These are phyloP conservation scores for Macaria notata DNA, from an alignment of 2,888 invertebrate genomes.

Conservation along the genomic window DNA sequence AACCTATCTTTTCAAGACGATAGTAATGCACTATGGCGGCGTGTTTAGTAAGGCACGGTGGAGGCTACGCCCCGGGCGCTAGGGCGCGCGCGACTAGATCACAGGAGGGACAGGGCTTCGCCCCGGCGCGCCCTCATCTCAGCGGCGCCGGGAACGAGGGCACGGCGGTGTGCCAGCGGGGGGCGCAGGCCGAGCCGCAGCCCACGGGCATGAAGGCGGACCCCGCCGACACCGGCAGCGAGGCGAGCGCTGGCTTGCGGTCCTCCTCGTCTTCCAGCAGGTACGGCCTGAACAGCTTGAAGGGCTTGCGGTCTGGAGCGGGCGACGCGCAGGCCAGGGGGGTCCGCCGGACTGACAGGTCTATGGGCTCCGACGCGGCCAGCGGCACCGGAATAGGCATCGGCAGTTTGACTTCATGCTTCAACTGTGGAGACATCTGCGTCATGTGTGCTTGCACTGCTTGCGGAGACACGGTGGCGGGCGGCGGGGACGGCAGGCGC, in stretches of 20 bases:
- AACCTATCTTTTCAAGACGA: constrained; percentile 70
- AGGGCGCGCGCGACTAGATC: constrained; percentile 80
- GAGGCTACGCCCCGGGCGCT: constrained; percentile 79
- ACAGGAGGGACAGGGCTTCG: constrained; percentile 67
- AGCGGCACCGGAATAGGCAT: constrained; percentile 49
- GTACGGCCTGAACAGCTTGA: constrained; percentile 90
- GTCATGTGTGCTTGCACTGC: constrained; percentile 47
- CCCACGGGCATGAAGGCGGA: constrained; percentile 76
- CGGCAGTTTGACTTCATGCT: constrained; percentile 26
- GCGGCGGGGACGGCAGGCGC: constrained; percentile 69
- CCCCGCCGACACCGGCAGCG: constrained; percentile 62
- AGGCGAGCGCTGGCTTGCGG: constrained; percentile 62
- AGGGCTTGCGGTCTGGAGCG: constrained; percentile 80
- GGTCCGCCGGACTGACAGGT: constrained; percentile 62
- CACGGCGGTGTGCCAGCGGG: constrained; percentile 87
- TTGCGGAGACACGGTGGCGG: constrained; percentile 40
- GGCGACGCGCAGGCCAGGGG: constrained; percentile 55
- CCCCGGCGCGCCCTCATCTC: constrained; percentile 74
- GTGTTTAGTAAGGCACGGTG: constrained; percentile 76
- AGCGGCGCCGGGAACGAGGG: constrained; percentile 79
- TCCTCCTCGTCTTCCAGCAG: constrained; percentile 84
- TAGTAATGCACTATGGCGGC: constrained; percentile 79
- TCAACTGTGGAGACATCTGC: constrained; percentile 10
- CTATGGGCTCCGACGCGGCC: constrained; percentile 60
- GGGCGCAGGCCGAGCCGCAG: constrained; percentile 68